Percentiles rank a stretch among this genome's conserved stretches.
phyloP scores from a whole-genome alignment of 2,113 vertebrate genomes.

The Cichladusa arquata region DNA sequence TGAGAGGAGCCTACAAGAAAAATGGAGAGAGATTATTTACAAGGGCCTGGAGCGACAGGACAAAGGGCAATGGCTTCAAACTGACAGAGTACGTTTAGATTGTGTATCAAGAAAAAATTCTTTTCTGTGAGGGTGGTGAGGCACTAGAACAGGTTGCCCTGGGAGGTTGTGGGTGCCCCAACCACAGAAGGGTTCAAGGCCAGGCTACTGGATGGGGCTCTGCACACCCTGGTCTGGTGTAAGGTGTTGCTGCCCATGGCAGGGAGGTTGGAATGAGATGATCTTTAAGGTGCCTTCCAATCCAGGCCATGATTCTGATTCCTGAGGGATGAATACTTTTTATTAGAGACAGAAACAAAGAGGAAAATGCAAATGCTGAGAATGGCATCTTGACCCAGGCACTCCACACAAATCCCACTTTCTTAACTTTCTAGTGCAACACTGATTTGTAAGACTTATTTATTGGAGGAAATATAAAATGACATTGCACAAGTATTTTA shows the following conservation, averaged over 20 bases:
- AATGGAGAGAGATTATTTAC: not conserved
- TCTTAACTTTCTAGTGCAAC: not conserved
- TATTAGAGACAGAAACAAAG: not conserved
- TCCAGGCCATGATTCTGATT: not conserved
- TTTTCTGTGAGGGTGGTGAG: not conserved
- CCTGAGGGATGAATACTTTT: not conserved
- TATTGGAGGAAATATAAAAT: not conserved
- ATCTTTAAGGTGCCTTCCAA: not conserved
- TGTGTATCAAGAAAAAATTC: not conserved
- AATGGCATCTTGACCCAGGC: not conserved
- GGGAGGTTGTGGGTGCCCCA: not conserved
- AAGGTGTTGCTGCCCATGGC: fast-evolving
- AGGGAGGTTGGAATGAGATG: not conserved
- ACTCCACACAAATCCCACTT: not conserved
- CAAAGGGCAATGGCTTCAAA: not conserved
- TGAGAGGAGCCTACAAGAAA: not conserved
- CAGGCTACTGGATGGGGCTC: not conserved
- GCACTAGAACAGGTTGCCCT: not conserved
- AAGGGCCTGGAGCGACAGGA: not conserved
- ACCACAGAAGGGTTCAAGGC: not conserved
- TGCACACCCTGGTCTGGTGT: not conserved
- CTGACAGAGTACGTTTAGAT: not conserved
- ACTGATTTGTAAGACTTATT: not conserved
- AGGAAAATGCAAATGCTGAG: not conserved
- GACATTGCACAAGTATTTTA: not conserved